Conservation (phyloP, 2,113 vertebrate genomes). For the Phrynocephalus versicolor region DNA sequence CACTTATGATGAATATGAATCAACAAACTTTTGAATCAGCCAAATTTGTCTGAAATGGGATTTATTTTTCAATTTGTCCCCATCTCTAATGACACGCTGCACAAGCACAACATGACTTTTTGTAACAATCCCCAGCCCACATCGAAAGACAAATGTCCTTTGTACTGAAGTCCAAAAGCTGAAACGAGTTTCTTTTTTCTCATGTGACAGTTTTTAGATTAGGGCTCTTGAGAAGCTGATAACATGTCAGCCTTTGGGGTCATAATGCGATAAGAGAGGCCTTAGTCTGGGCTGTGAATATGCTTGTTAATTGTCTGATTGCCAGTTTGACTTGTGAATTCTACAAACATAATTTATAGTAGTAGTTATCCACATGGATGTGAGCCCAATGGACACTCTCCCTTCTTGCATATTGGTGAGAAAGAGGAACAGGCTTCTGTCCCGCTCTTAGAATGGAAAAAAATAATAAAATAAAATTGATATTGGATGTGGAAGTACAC, state of each 20-base stretch:
- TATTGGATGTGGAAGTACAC: no score
- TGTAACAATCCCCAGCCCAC: background rate
- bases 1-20: no score
- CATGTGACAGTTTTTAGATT: background rate
- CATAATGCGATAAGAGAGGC: accelerated
- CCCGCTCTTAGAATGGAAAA: background rate
- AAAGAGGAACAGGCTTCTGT: background rate
- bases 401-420: background rate
- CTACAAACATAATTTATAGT: background rate
- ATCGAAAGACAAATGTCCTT: background rate
- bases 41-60: no score
- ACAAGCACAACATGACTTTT: no score
- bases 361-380: background rate
- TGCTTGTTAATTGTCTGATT: background rate
- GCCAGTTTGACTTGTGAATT: background rate
- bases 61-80: no score
- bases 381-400: background rate
- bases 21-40: no score
- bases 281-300: background rate
- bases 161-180: background rate
- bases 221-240: background rate
- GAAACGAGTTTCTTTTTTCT: background rate
- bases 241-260: background rate
- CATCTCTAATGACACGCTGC: no score
- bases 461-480: no score